These are phyloP conservation scores for Drosophila affinis DNA, from an alignment of 2,888 invertebrate species.

Conservation along the genomic window DNA sequence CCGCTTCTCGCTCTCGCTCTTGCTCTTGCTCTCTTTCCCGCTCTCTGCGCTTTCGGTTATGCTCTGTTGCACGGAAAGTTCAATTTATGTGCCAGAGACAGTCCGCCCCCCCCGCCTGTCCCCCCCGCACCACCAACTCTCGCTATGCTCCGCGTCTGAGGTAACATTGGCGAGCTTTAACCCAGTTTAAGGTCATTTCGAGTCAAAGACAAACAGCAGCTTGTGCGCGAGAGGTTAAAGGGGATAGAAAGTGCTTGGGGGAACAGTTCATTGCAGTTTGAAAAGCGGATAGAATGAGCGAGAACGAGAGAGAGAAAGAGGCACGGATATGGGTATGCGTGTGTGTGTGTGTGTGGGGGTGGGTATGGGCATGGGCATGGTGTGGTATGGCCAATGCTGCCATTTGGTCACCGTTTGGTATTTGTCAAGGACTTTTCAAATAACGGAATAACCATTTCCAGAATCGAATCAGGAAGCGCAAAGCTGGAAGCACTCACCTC, in stretches of 20 bases:
- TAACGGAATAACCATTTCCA: conserved; percentile 24
- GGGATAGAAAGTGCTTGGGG: background rate
- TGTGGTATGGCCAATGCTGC: conserved; percentile 20
- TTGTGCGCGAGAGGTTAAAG: conserved; percentile 16
- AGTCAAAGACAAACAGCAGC: conserved; percentile 71
- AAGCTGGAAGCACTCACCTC: background rate
- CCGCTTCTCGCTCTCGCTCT: background rate
- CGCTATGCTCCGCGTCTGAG: conserved; percentile 19
- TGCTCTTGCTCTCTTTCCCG: conserved; percentile 6
- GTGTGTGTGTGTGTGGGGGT: conserved; percentile 1
- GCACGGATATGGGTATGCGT: conserved; percentile 8
- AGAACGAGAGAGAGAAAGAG: background rate
- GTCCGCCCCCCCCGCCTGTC: too few relatives aligned
- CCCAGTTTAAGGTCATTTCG: conserved; percentile 83
- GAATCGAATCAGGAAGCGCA: conserved; percentile 17
- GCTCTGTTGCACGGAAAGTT: conserved; percentile 75
- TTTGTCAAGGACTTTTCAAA: conserved; percentile 61
- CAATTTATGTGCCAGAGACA: conserved; percentile 43
- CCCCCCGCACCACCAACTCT: background rate
- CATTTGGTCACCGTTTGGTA: conserved; percentile 44
- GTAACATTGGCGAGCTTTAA: conserved; percentile 79
- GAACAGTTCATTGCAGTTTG: conserved; percentile 26
- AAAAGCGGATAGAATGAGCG: conserved; percentile 4
- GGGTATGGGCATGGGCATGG: conserved; percentile 18
- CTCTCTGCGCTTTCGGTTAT: conserved; percentile 33